Base-by-base conservation (phyloP, 1,140 invertebrate genomes). In the Geopemphigus sp. region DNA sequence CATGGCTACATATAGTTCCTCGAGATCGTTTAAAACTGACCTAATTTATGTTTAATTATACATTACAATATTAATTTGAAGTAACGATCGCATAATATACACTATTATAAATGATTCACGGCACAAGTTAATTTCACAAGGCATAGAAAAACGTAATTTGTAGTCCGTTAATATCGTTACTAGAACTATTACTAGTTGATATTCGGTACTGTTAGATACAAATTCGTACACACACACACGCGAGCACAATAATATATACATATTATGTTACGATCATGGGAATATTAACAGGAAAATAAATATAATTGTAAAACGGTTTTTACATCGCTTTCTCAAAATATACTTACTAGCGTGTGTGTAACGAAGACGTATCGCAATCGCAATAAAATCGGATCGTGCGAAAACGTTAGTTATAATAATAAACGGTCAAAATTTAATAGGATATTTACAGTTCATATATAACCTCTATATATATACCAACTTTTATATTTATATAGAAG, bases 351-450 rank as follows among this genome's bases (percentile, higher is more conserved):
- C 12, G 47, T 39, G n/a, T 22, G 11, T 22, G 63, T 32, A 66
- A 66, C n/a, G 19, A n/a, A 66, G 39, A 66, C 32, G 5, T 32
- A 11, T 50, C 8, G 66, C 45, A 68, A 68, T 26, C 22, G 15
- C 29, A 19, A 15, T 24, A 68, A 6, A 68, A 68, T 68, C 47
- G 22, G 39, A 68, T 50, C 66, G 66, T 68, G 66, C 22, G 66
- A 68, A 68, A 50, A 45, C n/a, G 8, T n/a, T 17, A 50, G 61
- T 32, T 63, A 29, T 26, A 17, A 32, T 63, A n/a, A 8, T 6
- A 50, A 50, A 50, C 47, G 12, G 47, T 50, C 11, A 10, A n/a
- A 11, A 50, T 50, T 14, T 14, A 50, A 8, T 39, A 39, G 32
- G 32, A 4, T 11, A 14, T 50, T 8, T 50, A 50, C 47, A 1